Evolutionary conservation across 2,113 vertebrate species (phyloP), one percentile per base, ranked within the genome.

Genomic region (Dipodomys stephensi): DNA sequence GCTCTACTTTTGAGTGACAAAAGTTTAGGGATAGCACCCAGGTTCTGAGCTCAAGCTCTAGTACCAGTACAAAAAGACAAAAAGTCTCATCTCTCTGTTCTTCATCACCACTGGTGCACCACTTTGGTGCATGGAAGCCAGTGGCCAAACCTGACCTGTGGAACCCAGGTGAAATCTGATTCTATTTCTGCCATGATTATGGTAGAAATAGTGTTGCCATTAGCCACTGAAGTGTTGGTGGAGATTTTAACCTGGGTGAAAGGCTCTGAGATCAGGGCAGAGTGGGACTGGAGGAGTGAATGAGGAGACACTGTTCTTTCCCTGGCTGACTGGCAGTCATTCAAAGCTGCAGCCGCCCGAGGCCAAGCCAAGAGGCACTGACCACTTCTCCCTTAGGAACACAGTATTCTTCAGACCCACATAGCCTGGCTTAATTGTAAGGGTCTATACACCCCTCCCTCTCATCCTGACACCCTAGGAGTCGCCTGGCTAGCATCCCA

Each of bases 281-380:
- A 32, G 28, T 8, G 30, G n/a, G 76, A n/a, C 22, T 53, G 62
- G 71, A 64, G 44, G 67, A 74, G 67, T 22, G 69, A 44, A 64
- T 11, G 16, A 57, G 84, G 68, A 95, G 83, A 80, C 18, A 71
- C 39, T 1, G 53, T 90, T 80, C 92, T 79, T 92, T 91, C 46
- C 19, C 44, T 35, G 7, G 49, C 23, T 12, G 28, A 11, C 39
- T 91, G 89, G 72, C 80, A 81, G 35, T 22, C 72, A 19, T 71
- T 67, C 72, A 62, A 57, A 87, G 68, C 4, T 18, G 18, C 44
- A 44, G 23, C 39, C 8, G 81, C 92, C 90, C 0, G 0, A 74
- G 95, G 91, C 46, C 72, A 81, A 87, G 57, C 35, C 73, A 7
- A 78, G 60, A 82, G 88, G 69, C 46, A 65, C 49, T 11, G 20